phyloP scores from a whole-genome alignment of 2,888 invertebrate genomes.

The Leptinotarsa juncta region DNA sequence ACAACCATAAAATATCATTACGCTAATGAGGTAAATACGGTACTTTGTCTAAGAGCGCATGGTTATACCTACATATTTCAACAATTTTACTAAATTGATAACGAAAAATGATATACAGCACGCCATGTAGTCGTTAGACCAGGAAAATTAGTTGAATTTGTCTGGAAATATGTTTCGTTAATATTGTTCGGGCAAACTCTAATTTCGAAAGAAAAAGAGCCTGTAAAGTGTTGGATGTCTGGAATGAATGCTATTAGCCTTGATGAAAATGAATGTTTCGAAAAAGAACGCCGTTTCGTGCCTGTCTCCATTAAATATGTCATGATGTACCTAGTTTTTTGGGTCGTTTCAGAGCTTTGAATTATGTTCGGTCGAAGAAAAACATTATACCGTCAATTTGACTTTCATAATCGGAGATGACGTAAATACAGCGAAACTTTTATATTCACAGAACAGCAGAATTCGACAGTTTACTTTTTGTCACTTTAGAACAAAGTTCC shows the following conservation, averaged over 20 bases:
- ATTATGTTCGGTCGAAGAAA: no score
- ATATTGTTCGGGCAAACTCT: conserved; percentile 8
- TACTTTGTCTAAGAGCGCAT: neutral
- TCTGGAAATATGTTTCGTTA: conserved; percentile 3
- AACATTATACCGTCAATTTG: no score
- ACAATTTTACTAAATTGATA: conserved; percentile 4
- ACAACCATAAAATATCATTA: neutral
- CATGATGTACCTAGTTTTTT: neutral
- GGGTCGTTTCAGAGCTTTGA: neutral
- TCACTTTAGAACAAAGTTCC: no score
- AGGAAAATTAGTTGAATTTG: neutral
- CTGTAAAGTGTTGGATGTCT: neutral
- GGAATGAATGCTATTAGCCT: conserved; percentile 10
- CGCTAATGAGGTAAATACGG: neutral
- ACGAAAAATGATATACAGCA: conserved; percentile 12
- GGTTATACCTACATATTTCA: neutral
- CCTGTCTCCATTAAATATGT: neutral
- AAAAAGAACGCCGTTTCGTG: neutral
- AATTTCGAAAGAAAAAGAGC: conserved; percentile 1
- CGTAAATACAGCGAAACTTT: no score
- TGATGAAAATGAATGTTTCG: conserved; percentile 3
- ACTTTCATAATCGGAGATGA: no score
- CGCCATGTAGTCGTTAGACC: conserved; percentile 13
- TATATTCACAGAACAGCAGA: no score
- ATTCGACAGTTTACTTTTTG: no score